Conservation (phyloP, 1,140 invertebrate genomes). For the Chionoecetes opilio region DNA sequence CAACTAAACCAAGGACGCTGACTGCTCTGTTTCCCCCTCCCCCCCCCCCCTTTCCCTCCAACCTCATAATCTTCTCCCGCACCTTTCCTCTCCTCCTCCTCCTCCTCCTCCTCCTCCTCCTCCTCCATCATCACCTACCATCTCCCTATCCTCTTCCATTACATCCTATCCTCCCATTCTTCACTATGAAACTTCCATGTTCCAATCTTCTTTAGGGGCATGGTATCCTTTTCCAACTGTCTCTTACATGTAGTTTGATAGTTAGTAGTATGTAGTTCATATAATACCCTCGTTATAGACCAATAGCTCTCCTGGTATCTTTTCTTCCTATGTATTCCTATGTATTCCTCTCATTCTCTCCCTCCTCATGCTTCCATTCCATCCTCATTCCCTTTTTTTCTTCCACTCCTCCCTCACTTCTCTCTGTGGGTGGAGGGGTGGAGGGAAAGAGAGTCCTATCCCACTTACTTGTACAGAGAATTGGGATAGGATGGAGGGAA, state of each 20-base stretch:
- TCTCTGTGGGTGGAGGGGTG: neutral
- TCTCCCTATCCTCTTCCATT: neutral
- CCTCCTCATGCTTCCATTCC: neutral
- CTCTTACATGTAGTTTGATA: too few species aligned
- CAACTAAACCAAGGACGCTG: neutral
- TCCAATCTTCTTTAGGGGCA: too few species aligned
- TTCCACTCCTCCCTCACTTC: neutral
- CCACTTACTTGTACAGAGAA: neutral
- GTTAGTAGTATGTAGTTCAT: too few species aligned
- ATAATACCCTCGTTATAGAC: too few species aligned
- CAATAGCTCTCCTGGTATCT: too few species aligned
- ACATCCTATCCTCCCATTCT: neutral
- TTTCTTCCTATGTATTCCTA: neutral
- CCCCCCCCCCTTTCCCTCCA: neutral
- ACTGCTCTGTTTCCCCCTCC: neutral
- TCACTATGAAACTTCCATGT: too few species aligned
- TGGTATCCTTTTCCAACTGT: too few species aligned
- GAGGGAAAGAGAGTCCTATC: conserved; percentile 4
- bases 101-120: neutral
- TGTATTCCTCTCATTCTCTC: neutral
- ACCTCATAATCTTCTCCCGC: neutral
- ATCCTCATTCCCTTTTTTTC: neutral
- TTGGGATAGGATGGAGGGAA: neutral
- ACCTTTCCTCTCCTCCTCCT: neutral
- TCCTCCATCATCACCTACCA: neutral